Percentiles rank a stretch among this genome's conserved stretches.
These are phyloP conservation scores for Tetragonula carbonaria DNA, from an alignment of 2,888 invertebrate genomes.

Conservation along the genomic window DNA sequence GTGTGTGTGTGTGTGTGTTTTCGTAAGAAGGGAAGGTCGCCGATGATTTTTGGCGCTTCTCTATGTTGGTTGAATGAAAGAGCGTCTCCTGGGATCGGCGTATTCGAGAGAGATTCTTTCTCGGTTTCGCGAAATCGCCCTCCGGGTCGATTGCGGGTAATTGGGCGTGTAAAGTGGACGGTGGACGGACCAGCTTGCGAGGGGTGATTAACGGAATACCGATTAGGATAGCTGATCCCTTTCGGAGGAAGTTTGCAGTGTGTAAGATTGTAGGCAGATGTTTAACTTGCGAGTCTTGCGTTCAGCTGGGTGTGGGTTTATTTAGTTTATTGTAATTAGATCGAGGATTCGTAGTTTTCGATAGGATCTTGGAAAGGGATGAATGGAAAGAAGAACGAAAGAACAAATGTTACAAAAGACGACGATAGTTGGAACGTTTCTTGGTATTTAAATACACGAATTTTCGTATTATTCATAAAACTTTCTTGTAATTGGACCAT, in stretches of 20 bases:
- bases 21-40: neutral
- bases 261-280: neutral
- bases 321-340: neutral
- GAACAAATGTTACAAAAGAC: too few species aligned
- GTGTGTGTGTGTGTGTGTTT: slow-evolving; percentile 16
- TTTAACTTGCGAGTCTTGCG: neutral
- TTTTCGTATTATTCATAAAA: too few species aligned
- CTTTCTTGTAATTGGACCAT: too few species aligned
- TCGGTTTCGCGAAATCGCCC: neutral
- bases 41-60: slow-evolving; percentile 32
- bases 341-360: too few species aligned
- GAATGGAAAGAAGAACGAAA: too few species aligned
- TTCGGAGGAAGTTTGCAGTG: neutral
- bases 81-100: neutral
- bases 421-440: too few species aligned
- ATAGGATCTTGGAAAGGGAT: too few species aligned
- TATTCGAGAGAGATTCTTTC: neutral
- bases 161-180: slow-evolving; percentile 6
- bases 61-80: neutral
- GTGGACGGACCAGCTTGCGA: neutral
- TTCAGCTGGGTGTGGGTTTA: neutral
- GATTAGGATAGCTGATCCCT: slow-evolving; percentile 21
- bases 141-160: neutral
- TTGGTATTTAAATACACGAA: too few species aligned
- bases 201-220: slow-evolving; percentile 13